Base-by-base conservation (phyloP, 2,113 vertebrate genomes). In the Hystrix cristata region DNA sequence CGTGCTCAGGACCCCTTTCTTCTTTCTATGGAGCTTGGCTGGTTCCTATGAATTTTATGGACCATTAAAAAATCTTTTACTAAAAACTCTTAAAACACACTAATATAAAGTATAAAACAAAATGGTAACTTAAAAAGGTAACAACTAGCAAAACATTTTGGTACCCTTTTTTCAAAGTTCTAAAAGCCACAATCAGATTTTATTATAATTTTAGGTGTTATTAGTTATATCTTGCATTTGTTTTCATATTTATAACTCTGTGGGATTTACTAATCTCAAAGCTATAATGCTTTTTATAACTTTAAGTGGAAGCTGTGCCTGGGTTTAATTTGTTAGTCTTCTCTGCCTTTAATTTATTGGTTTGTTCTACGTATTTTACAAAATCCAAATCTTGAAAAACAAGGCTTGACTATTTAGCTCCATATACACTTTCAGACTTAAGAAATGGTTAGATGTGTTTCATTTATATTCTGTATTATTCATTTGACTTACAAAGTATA, bases 391-490 rank as follows among this genome's bases (percentile, higher is more conserved):
- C 86, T 94, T 94, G 86, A 96, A 87, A 98, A 96, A 94, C 90
- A 97, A 98, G 93, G 80, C 95, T 93, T 97, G 92, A 88, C 88
- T 95, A 98, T 98, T 97, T 71, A 97, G 96, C 48, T 86, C 87
- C 84, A 31, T 57, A 62, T 71, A 87, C 9, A 91, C 96, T 71
- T 91, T 88, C 87, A 93, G 90, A 91, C 57, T 86, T 96, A 97
- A 95, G 95, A 97, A 98, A 97, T 82, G 62, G 96, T 95, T 97
- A 90, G 48, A 89, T 90, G 96, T 83, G 29, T 93, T 97, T 98
- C 94, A 91, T 98, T 98, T 97, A 96, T 97, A 98, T 97, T 84
- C 96, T 97, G 98, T 97, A 98, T 96, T 97, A 97, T 98, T 98
- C 97, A 96, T 97, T 98, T 98, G 98, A 97, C 98, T 98, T 94